Percentiles rank a stretch among this genome's conserved stretches.
These are phyloP conservation scores for Lomographa bimaculata DNA, from an alignment of 2,888 invertebrate species.

Conservation along the genomic window DNA sequence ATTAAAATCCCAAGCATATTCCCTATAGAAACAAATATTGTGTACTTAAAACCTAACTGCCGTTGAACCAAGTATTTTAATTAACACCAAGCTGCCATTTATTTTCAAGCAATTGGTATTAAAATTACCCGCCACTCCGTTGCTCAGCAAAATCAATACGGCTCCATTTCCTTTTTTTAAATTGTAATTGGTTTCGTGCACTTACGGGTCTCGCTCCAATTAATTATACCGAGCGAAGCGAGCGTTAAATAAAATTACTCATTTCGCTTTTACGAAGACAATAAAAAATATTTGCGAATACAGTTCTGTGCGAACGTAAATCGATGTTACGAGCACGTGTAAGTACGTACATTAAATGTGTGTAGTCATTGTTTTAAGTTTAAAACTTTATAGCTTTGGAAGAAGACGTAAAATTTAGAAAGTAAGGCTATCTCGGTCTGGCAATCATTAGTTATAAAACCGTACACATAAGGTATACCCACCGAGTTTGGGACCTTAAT, in stretches of 20 bases:
- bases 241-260: constrained; percentile 27
- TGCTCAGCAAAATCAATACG: constrained; percentile 16
- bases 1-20: no score
- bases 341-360: constrained; percentile 8
- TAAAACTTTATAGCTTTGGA: background rate
- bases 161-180: constrained; percentile 51
- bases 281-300: constrained; percentile 43
- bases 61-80: constrained; percentile 1
- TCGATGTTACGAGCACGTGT: constrained; percentile 15
- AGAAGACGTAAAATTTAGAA: no score
- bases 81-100: constrained; percentile 14
- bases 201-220: constrained; percentile 58
- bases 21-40: no score
- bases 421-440: no score
- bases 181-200: constrained; percentile 60
- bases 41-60: no score
- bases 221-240: constrained; percentile 50
- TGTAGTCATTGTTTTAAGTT: constrained; percentile 3
- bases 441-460: no score
- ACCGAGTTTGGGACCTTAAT: no score
- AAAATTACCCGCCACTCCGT: constrained; percentile 6
- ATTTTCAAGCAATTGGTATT: constrained; percentile 8
- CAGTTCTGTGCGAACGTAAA: constrained; percentile 12
- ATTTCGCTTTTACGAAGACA: constrained; percentile 49
- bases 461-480: no score